A percentile compares a stretch with the other conserved stretches of the same genome.
phyloP scores from a whole-genome alignment of 2,797 vertebrate genomes.

The Pipistrellus kuhlii region DNA sequence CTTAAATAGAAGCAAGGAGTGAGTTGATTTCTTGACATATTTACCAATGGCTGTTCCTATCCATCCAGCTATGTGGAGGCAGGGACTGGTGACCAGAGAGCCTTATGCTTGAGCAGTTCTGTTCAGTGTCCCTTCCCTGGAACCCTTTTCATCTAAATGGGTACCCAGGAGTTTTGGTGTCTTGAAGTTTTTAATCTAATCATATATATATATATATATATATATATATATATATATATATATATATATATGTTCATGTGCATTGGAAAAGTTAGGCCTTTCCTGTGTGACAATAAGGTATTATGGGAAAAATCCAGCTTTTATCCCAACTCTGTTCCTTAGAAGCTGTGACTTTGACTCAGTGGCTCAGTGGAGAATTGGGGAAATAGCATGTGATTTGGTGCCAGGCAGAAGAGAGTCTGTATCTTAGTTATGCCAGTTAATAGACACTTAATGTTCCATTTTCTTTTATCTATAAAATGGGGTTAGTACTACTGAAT shows the following conservation, averaged over 20 bases:
- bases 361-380: no score
- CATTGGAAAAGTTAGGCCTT: neutral
- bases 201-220: neutral
- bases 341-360: neutral
- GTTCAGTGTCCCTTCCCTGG: neutral
- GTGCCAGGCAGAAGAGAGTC: neutral
- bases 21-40: neutral
- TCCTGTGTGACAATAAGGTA: neutral
- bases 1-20: constrained; percentile 39
- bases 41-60: constrained; percentile 58
- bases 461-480: constrained; percentile 21
- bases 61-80: neutral
- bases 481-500: neutral
- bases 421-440: neutral
- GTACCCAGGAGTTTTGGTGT: neutral
- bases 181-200: neutral
- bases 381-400: neutral
- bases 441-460: neutral
- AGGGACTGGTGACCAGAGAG: neutral
- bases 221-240: neutral
- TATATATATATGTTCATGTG: no score
- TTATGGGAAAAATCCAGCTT: neutral
- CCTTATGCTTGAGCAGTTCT: neutral
- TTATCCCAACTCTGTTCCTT: neutral
- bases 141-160: neutral